Base-by-base conservation (phyloP, 2,888 invertebrate species). In the Lithosia quadra region DNA sequence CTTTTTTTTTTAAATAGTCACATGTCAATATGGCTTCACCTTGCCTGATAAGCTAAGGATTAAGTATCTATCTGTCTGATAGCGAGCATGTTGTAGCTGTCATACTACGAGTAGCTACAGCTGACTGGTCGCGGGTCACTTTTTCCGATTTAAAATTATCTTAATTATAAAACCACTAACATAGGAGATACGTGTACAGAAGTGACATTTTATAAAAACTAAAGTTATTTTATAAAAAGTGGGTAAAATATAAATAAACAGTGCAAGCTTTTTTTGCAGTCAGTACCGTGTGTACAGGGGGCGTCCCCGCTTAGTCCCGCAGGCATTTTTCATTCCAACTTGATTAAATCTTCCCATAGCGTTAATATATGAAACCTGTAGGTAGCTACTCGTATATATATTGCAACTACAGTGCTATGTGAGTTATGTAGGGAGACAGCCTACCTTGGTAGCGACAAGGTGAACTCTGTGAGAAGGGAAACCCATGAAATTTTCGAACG, bases 271-370 rank as follows among this genome's bases (percentile, higher is more conserved):
- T 76, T n/a, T 82, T 68, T 87, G 87, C 84, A 65, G 65, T 55
- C 88, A 49, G 74, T 91, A 87, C 86, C 62, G 65, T 77, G 76
- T 72, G 36, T 67, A 67, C 83, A 69, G 78, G 88, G 89, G 88
- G 86, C 83, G 76, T 76, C 84, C 79, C 80, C 78, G 74, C 72
- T 72, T 58, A 86, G 84, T 85, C 88, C 92, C 90, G 91, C 89
- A 85, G 91, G 93, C 92, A 92, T 93, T 92, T 92, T 92, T 93
- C 93, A 93, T 92, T 86, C 88, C 88, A 89, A 90, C 91, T 93
- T 93, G 93, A 94, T 94, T 93, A 94, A 93, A 93, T 89, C 92
- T 92, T 84, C 82, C 84, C 80, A 76, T 76, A 76, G 83, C 83
- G 88, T 87, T 92, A 91, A 92, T 92, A 87, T 89, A 91, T 88